phyloP scores from a whole-genome alignment of 2,888 invertebrate genomes.

The Thereva unica region DNA sequence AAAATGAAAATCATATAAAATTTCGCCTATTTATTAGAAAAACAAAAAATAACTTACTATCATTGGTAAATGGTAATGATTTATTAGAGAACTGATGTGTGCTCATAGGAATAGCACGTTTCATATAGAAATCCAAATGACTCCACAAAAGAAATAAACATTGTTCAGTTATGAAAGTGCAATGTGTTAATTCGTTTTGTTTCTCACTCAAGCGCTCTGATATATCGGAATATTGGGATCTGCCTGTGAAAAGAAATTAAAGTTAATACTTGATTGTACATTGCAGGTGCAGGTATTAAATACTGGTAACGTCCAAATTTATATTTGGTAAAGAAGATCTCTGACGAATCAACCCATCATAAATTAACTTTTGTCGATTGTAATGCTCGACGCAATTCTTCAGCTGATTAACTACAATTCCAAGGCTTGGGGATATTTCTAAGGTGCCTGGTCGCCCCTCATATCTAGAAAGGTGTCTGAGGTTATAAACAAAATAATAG shows the following conservation, averaged over 20 bases:
- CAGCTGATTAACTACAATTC: conserved; percentile 62
- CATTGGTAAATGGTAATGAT: conserved; percentile 29
- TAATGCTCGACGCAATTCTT: conserved; percentile 63
- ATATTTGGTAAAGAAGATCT: conserved; percentile 61
- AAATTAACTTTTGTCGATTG: conserved; percentile 60
- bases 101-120: conserved; percentile 63
- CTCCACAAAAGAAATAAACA: conserved; percentile 77
- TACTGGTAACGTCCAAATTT: conserved; percentile 58
- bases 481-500: background rate
- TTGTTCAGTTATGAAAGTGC: conserved; percentile 71
- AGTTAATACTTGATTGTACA: conserved; percentile 1
- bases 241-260: conserved; percentile 48
- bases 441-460: conserved; percentile 47
- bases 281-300: background rate
- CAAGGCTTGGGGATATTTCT: conserved; percentile 59
- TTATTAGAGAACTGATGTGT: conserved; percentile 48
- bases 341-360: conserved; percentile 60
- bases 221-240: conserved; percentile 56
- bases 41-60: conserved; percentile 29
- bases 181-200: conserved; percentile 64
- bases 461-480: conserved; percentile 34
- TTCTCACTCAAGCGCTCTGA: conserved; percentile 62
- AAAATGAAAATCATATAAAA: conserved; percentile 40
- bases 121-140: conserved; percentile 73
- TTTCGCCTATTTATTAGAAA: background rate